Evolutionary conservation across 2,113 vertebrate species (phyloP).

Genomic region (Lipophrys pholis): DNA sequence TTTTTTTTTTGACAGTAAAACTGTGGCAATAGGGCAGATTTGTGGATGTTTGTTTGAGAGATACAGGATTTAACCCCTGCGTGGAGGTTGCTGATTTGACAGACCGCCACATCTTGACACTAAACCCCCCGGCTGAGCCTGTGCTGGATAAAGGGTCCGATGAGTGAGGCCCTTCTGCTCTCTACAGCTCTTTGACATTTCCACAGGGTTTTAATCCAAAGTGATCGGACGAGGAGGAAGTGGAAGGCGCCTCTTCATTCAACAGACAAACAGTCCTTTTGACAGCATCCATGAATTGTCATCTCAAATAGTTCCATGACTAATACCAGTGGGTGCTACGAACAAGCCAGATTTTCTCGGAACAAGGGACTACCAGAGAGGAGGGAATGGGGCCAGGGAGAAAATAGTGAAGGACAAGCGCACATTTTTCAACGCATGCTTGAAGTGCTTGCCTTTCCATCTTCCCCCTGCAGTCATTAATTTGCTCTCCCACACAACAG

Average conservation of each 20-base stretch:
- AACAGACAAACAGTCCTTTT: slow-evolving; percentile 60
- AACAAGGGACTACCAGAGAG: slow-evolving; percentile 9
- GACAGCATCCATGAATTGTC: slow-evolving; percentile 66
- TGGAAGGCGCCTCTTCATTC: slow-evolving; percentile 65
- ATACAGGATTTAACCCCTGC: slow-evolving; percentile 39
- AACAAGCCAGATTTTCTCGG: slow-evolving; percentile 26
- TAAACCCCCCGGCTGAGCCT: slow-evolving; percentile 49
- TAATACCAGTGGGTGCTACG: slow-evolving; percentile 42
- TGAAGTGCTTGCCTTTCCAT: slow-evolving; percentile 54
- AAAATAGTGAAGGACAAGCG: slow-evolving; percentile 42
- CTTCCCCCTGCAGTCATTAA: slow-evolving; percentile 66
- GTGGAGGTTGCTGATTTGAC: slow-evolving; percentile 35
- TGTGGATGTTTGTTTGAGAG: slow-evolving; percentile 23
- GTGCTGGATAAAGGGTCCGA: slow-evolving; percentile 49
- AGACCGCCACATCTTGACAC: slow-evolving; percentile 61
- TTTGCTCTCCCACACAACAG: slow-evolving; percentile 66
- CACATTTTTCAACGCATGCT: slow-evolving; percentile 62
- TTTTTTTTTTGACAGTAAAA: slow-evolving; percentile 25
- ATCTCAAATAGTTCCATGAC: slow-evolving; percentile 60
- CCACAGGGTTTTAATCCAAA: slow-evolving; percentile 61
- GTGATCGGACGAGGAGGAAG: slow-evolving; percentile 60
- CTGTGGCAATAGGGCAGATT: slow-evolving; percentile 14
- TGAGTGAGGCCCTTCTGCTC: slow-evolving; percentile 64
- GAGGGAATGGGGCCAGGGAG: slow-evolving; percentile 11
- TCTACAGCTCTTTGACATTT: slow-evolving; percentile 46